Base-by-base conservation (phyloP, 2,888 invertebrate species). In the Drosophila anceps region DNA sequence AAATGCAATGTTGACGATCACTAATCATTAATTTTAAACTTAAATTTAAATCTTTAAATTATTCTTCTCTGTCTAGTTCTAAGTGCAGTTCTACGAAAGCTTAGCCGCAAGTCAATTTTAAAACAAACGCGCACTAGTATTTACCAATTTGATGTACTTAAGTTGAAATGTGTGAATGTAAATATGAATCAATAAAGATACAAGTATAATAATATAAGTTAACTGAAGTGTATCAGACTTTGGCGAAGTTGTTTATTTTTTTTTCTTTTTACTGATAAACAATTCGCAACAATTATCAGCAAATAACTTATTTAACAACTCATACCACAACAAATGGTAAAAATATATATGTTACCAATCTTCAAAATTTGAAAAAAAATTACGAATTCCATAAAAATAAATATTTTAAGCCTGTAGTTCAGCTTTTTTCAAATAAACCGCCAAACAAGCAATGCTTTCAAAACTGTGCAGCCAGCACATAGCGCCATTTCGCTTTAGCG, bases 21-120 rank as follows among this genome's bases (percentile, higher is more conserved):
- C 87, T 87, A 85, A 85, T 85, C 84, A 85, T 84, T 85, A 85
- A 69, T 69, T 74, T 29, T 85, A 87, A 75, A 24, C 39, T 57
- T 66, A 71, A 71, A 69, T 24, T 77, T 67, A 69, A 69, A 29
- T 69, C 59, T 51, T 70, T 87, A 84, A 87, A 65, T 84, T 82
- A 84, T 87, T 87, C 48, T 50, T 87, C 43, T 54, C 37, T 50
- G 61, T 37, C n/a, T 78, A 78, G 74, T 50, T 15, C 0, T 78
- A 73, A 67, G 37, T 58, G 35, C 65, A 77, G 35, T 73, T 70
- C 46, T 57, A 62, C 55, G 55, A 37, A 65, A 48, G 37, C 37
- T 27, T 60, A 60, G 31, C n/a, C 20, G 60, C 50, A 76, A 84
- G 81, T 65, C 75, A 75, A 65, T 46, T 61, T 48, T 59, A 20